Base-by-base conservation (phyloP, 2,113 vertebrate genomes). In the Pachycephala philippinensis region DNA sequence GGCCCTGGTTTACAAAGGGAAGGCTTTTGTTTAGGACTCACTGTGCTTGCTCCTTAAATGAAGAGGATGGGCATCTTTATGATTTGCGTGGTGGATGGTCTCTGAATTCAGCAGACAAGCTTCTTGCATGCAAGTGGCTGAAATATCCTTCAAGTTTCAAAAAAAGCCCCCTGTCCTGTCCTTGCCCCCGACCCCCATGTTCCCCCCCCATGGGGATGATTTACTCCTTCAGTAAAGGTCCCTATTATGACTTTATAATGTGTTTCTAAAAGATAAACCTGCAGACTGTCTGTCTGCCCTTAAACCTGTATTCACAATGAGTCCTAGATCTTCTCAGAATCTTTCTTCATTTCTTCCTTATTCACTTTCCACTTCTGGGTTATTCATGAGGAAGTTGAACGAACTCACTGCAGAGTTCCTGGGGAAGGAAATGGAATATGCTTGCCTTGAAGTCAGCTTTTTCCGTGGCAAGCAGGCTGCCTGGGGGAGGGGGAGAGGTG, bases 401-500 rank as follows among this genome's bases (percentile, higher is more conserved):
- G 59, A 72, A 50, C 64, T 93, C 19, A 15, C 57, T 90, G 65
- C 47, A 66, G 86, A 56, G 79, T 79, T 94, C 63, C 85, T 81
- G 76, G 83, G 86, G 80, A 87, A 93, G 93, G 93, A 95, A 96
- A 89, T 89, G 61, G 69, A 94, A 85, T 82, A 60, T 87, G 64
- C 30, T 70, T 68, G 89, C 91, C 89, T 95, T 80, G 37, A 92
- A 93, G 76, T 84, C 86, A 90, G 76, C 80, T 93, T 92, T 95
- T 92, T 95, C 85, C 37, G 30, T 64, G 90, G 35, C 69, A 68
- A 59, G 26, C 47, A 72, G n/a, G 22, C 78, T 90, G 49, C 33
- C 35, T 72, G 61, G 57, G 47, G 75, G 72, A 74, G 42, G 64
- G 61, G 30, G 47, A 37, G 63, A 59, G 42, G 11, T 45, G 39